These are phyloP conservation scores for Anthopleura sola DNA, from an alignment of 64 coral and sea anemone species.

Conservation along the genomic window DNA sequence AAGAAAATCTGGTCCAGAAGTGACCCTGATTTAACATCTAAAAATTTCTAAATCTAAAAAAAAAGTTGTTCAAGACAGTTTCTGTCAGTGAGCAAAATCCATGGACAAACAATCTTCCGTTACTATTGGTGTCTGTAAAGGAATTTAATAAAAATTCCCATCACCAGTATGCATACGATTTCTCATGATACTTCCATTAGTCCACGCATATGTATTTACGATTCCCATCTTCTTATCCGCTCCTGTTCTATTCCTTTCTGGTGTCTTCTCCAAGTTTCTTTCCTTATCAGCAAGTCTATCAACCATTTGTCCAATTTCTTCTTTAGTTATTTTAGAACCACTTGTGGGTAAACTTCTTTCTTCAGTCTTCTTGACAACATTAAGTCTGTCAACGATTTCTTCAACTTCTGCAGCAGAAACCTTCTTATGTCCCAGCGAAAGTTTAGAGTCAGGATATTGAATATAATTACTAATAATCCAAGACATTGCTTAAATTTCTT, in stretches of 20 bases:
- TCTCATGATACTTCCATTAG: conserved; percentile 39
- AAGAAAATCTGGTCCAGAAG: no score
- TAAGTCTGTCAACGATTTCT: conserved; percentile 47
- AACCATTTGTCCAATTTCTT: conserved; percentile 67
- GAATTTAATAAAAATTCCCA: conserved; percentile 65
- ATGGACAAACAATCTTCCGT: no score
- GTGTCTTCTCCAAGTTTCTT: conserved; percentile 62
- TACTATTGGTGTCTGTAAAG: not conserved
- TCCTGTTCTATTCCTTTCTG: conserved; percentile 68
- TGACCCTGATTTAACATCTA: no score
- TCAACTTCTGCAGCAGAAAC: conserved; percentile 50
- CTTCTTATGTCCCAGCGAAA: conserved; percentile 25
- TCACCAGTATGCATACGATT: conserved; percentile 34
- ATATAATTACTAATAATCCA: conserved; percentile 72
- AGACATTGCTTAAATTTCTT: conserved; percentile 36
- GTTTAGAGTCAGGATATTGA: conserved; percentile 66
- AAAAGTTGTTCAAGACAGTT: no score
- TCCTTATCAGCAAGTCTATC: conserved; percentile 68
- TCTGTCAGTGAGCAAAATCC: no score
- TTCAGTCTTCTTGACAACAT: conserved; percentile 33
- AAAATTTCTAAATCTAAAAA: no score
- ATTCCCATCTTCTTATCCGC: conserved; percentile 49
- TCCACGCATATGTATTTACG: conserved; percentile 72
- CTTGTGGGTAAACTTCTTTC: not conserved
- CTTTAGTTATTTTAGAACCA: conserved; percentile 23